phyloP scores from a whole-genome alignment of 2,888 invertebrate genomes.

The Cataglyphis rosenhaueri region DNA sequence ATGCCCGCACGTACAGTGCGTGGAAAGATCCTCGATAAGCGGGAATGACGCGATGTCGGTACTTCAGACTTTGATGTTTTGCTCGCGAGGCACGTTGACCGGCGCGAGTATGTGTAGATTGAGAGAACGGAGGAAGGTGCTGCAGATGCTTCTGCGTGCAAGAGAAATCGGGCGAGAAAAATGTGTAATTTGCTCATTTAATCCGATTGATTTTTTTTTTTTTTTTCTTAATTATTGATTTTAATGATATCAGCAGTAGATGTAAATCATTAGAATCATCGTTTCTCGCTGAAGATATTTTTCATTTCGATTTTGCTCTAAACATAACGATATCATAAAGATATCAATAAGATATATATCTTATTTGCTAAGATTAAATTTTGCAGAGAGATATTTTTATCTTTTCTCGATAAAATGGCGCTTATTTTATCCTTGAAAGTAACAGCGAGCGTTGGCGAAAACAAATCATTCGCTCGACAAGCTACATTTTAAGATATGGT shows the following conservation, averaged over 20 bases:
- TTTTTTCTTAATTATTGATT: not conserved
- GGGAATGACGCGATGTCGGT: conserved; percentile 2
- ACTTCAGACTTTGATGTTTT: conserved; percentile 17
- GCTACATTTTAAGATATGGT: not conserved
- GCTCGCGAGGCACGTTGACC: conserved; percentile 38
- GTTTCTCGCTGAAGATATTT: not conserved
- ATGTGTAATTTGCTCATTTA: conserved; percentile 12
- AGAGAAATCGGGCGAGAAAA: not conserved
- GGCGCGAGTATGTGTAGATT: conserved; percentile 19
- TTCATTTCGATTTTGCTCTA: not conserved
- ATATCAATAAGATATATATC: too few relatives aligned
- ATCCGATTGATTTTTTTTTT: not conserved
- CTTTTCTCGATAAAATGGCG: not conserved
- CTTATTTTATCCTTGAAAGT: not conserved
- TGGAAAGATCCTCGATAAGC: conserved; percentile 48
- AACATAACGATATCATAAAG: not conserved
- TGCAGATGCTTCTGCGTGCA: conserved; percentile 25
- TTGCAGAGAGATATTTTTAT: not conserved
- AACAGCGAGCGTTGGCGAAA: not conserved
- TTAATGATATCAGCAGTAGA: not conserved
- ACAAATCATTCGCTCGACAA: not conserved
- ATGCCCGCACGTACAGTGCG: conserved; percentile 44
- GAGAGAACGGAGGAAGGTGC: conserved; percentile 20
- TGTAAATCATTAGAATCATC: not conserved
- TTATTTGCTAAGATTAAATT: not conserved